A percentile compares a stretch with the other conserved stretches of the same genome.
Conservation (phyloP, 2,113 vertebrate genomes). For the Tonatia bakeri region DNA sequence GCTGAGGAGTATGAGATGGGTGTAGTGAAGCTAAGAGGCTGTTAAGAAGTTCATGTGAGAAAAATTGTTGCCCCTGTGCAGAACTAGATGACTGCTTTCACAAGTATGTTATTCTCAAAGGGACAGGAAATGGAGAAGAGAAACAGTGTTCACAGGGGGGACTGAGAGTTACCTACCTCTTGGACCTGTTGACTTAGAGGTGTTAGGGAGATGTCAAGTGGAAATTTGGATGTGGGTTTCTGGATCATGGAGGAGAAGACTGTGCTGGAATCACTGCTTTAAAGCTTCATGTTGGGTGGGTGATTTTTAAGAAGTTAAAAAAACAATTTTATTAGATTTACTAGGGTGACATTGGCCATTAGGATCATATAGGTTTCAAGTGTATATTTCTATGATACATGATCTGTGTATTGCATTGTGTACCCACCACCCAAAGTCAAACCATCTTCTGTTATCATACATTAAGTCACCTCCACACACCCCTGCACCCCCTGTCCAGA, state of each 20-base stretch:
- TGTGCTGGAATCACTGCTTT: background rate
- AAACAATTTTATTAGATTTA: background rate
- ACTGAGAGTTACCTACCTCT: background rate
- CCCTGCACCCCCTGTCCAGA: too few relatives aligned
- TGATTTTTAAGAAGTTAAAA: background rate
- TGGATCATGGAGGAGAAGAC: background rate
- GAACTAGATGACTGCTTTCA: background rate
- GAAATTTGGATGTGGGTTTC: background rate
- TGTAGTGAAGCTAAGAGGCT: background rate
- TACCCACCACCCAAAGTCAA: too few relatives aligned
- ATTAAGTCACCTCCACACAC: too few relatives aligned
- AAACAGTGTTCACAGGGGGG: background rate
- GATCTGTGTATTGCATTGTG: too few relatives aligned
- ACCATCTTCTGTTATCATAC: too few relatives aligned
- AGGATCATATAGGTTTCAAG: background rate
- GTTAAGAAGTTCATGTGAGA: background rate
- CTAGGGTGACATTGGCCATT: background rate
- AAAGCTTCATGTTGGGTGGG: background rate
- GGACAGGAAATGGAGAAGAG: background rate
- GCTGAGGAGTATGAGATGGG: background rate
- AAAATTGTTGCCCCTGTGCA: background rate
- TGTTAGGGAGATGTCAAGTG: background rate
- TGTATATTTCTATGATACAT: too few relatives aligned
- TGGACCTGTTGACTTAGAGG: background rate
- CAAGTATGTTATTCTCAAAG: background rate